phyloP scores from a whole-genome alignment of 2,797 vertebrate species.

The Pelodytes ibericus region DNA sequence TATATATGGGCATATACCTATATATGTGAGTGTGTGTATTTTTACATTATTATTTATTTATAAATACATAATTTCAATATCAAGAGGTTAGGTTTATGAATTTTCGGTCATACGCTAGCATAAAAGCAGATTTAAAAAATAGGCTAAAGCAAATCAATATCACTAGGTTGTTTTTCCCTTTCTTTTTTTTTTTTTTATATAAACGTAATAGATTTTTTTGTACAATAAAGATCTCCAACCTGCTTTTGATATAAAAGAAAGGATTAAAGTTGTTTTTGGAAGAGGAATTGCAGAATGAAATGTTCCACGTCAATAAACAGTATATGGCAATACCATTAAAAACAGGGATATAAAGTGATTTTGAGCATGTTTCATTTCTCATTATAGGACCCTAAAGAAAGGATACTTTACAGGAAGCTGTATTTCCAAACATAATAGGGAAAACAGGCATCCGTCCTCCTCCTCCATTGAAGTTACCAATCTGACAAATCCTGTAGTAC shows the following conservation, averaged over 20 bases:
- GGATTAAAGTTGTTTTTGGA: slow-evolving; percentile 46
- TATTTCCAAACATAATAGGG: slow-evolving; percentile 25
- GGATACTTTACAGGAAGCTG: slow-evolving; percentile 42
- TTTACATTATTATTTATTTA: no score
- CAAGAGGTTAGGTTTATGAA: no score
- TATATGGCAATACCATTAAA: slow-evolving; percentile 34
- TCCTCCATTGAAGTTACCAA: not conserved
- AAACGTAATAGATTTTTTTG: not conserved
- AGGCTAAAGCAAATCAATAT: no score
- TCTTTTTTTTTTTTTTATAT: not conserved
- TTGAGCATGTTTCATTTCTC: slow-evolving; percentile 32
- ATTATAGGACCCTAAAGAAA: slow-evolving; percentile 40
- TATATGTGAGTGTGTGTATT: no score
- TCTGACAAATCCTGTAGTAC: no score
- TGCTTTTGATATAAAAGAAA: slow-evolving; percentile 27
- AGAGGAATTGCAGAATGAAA: slow-evolving; percentile 14
- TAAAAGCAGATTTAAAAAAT: no score
- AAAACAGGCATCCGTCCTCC: slow-evolving; percentile 27
- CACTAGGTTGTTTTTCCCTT: no score
- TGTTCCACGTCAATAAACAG: slow-evolving; percentile 21
- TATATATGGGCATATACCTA: no score
- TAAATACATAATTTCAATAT: no score
- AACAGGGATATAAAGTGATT: slow-evolving; percentile 10
- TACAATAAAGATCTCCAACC: not conserved
- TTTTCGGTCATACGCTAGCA: no score